Base-by-base conservation (phyloP, 2,797 vertebrate genomes). In the Menidia menidia region DNA sequence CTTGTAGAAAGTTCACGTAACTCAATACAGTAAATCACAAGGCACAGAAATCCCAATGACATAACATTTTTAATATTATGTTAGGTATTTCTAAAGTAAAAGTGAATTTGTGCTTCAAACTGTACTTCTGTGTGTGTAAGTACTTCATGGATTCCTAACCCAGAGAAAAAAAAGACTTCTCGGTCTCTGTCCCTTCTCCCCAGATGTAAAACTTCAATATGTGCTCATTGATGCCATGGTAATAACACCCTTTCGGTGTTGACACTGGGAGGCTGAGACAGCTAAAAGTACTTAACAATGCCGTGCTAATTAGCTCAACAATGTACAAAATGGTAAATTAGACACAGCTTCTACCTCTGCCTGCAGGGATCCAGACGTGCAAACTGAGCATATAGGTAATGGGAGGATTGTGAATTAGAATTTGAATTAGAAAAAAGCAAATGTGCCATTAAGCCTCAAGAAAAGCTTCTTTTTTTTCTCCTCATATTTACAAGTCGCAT, bases 151-250 rank as follows among this genome's bases (percentile, higher is more conserved):
- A 25, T 48, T 47, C 33, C 25, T 64, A 3, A 60, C 14, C 33
- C 44, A 35, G 70, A 63, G 73, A 76, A 57, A 83, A 16, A 18
- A 68, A 66, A 25, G 61, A 55, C 73, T 85, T 82, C 84, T 68
- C 64, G 72, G 59, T 56, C 69, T 69, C 53, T 63, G 43, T 61
- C 61, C 59, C 59, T 44, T 77, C 56, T 70, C 58, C 39, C 19
- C 52, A 69, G 39, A 77, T 78, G 68, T 78, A 76, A 75, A 83
- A 87, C 60, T 52, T 73, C 78, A 60, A 73, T 75, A 12, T 88
- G 69, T 74, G 54, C 76, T 73, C 71, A 68, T 52, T 35, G 77
- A 71, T 64, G 73, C 81, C 89, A 85, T 91, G 80, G 78, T 75
- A 90, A 89, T 89, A 41, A 52, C 70, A 62, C 18, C 58, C 56